phyloP scores from a whole-genome alignment of 1,140 invertebrate genomes.

The Physella acuta region DNA sequence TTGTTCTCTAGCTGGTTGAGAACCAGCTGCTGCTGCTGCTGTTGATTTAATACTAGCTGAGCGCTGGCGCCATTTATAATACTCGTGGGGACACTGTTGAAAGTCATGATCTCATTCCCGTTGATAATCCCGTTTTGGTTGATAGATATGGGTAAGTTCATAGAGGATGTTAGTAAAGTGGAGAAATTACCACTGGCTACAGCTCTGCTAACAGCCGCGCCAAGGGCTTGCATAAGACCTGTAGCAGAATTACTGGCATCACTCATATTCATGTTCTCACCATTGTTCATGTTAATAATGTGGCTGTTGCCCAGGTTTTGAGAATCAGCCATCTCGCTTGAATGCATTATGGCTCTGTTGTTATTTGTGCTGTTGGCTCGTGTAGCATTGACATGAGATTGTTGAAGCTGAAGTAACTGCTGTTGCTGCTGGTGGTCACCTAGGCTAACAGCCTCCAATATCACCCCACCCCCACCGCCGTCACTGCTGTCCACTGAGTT shows the following conservation, averaged over 20 bases:
- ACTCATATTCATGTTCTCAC: neutral
- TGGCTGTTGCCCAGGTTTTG: neutral
- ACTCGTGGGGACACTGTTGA: neutral
- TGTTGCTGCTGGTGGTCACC: neutral
- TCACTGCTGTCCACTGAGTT: neutral
- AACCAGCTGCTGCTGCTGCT: constrained; percentile 19
- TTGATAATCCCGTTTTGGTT: constrained; percentile 8
- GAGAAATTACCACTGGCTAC: constrained; percentile 6
- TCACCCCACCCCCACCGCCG: neutral
- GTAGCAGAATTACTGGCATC: neutral
- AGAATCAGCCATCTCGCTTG: constrained; percentile 7
- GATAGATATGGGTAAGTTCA: constrained; percentile 6
- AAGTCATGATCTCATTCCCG: constrained; percentile 11
- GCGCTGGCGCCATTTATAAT: neutral
- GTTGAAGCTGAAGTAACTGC: neutral
- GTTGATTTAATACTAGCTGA: neutral
- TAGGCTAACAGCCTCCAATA: constrained; percentile 4
- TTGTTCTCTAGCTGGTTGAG: constrained; percentile 8
- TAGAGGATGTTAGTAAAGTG: neutral
- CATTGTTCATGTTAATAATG: neutral
- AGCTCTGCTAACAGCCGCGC: constrained; percentile 8
- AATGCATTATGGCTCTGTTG: constrained; percentile 3
- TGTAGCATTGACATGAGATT: neutral
- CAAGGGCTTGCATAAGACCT: constrained; percentile 13
- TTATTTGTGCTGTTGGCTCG: neutral